Evolutionary conservation across 1,140 invertebrate genomes (phyloP), one percentile per base, ranked within the genome.

Genomic region (Tyrophagus putrescentiae): DNA sequence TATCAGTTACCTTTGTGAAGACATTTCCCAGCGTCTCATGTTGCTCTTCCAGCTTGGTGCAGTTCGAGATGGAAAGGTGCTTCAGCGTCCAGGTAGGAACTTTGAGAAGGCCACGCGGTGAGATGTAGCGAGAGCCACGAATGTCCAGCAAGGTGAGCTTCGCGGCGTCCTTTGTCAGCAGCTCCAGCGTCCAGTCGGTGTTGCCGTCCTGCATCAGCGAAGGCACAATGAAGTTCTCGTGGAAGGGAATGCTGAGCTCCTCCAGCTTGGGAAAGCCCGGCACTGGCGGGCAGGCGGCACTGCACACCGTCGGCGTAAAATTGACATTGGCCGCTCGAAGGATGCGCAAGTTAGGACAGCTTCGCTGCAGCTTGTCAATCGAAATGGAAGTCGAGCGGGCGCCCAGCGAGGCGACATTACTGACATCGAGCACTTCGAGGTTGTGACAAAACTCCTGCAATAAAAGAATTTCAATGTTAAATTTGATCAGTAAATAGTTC

Each of bases 401-500:
- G n/a, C 52, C 52, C 16, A 39, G 18, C 6, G 61, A 58, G 27
- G 31, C 23, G 7, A 62, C 54, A 50, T 62, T 62, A 25, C 54
- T 58, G 18, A 62, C 25, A 27, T 62, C 61, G 9, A 62, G 42
- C 0, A 54, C 39, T 50, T 44, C 25, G 18, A 62, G 54, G 41
- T 62, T 48, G 13, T 11, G 42, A 58, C 61, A 62, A 45, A 83
- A 73, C 25, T 75, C 74, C 85, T 88, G 70, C 31, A 21, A 1
- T 13, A 9, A 3, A 52, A 21, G 31, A 52, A 21, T 54, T 54
- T 54, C 6, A 16, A 6, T 32, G 27, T 31, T 45, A 48, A 59
- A 23, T 21, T 18, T 33, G 7, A 44, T 59, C 34, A 4, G 48
- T 45, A 25, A 66, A 71, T 18, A 61, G n/a, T 66, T 65, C 61